Percentiles rank a stretch among this genome's conserved stretches.
phyloP scores from a whole-genome alignment of 2,888 invertebrate species.

The Drosophila mimetica region DNA sequence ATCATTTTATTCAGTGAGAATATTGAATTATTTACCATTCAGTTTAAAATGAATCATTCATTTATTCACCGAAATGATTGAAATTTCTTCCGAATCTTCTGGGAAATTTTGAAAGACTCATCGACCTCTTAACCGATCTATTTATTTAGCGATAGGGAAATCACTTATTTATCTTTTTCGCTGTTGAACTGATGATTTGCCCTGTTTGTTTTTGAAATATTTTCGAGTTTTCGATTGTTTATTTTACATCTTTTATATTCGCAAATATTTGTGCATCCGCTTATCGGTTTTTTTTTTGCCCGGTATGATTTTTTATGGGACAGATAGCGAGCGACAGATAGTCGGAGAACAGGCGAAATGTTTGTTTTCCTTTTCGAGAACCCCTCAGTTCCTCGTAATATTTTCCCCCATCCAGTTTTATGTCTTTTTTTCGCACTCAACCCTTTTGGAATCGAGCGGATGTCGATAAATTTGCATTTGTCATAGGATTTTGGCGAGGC shows the following conservation, averaged over 20 bases:
- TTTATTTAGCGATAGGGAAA: constrained; percentile 21
- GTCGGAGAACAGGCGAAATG: constrained; percentile 8
- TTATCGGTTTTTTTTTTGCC: constrained; percentile 7
- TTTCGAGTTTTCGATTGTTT: neutral
- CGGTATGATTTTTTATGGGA: constrained; percentile 10
- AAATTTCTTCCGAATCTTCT: neutral
- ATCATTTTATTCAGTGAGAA: too few relatives aligned
- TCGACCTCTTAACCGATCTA: neutral
- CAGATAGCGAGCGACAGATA: constrained; percentile 21
- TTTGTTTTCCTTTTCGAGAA: constrained; percentile 5
- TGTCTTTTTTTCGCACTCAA: neutral
- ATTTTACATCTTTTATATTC: constrained; percentile 6
- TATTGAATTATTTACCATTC: too few relatives aligned
- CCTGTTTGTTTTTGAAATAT: constrained; percentile 9
- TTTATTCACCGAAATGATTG: too few relatives aligned
- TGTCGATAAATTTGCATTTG: constrained; percentile 22
- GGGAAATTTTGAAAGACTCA: neutral
- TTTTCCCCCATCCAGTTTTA: neutral
- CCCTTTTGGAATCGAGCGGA: constrained; percentile 14
- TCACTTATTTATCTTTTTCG: constrained; percentile 5
- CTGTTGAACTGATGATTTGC: neutral
- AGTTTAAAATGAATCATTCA: too few relatives aligned
- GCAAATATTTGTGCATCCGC: constrained; percentile 27
- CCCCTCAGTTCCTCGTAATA: neutral
- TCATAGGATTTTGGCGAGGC: constrained; percentile 1